These are phyloP conservation scores for Calephelis nemesis DNA, from an alignment of 1,140 invertebrate species.

Conservation along the genomic window DNA sequence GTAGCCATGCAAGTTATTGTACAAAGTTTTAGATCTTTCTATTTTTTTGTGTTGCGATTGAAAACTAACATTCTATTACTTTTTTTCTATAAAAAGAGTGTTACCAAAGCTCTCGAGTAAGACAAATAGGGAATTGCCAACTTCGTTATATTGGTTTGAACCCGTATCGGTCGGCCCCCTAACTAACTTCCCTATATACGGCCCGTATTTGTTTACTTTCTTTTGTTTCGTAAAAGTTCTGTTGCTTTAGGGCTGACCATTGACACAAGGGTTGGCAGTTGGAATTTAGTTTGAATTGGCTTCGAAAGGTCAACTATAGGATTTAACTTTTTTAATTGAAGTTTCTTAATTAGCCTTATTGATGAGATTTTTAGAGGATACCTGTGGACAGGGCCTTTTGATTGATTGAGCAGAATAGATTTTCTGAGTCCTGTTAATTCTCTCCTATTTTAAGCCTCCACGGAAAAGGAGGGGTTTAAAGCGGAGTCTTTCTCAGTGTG, in stretches of 20 bases:
- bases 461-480: too few relatives aligned
- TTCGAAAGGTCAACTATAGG: slow-evolving; percentile 6
- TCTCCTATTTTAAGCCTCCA: too few relatives aligned
- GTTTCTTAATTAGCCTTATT: background rate
- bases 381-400: too few relatives aligned
- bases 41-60: too few relatives aligned
- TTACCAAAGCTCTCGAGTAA: slow-evolving; percentile 16
- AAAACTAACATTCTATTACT: background rate
- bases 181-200: slow-evolving; percentile 30
- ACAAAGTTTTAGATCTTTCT: too few relatives aligned
- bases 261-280: slow-evolving; percentile 26
- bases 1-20: too few relatives aligned
- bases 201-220: slow-evolving; percentile 34
- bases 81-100: background rate
- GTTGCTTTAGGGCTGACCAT: slow-evolving; percentile 32
- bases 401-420: too few relatives aligned
- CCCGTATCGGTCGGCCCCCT: slow-evolving; percentile 32
- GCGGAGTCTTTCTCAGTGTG: too few relatives aligned
- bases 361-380: too few relatives aligned
- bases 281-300: background rate
- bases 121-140: slow-evolving; percentile 34
- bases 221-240: slow-evolving; percentile 30
- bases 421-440: too few relatives aligned
- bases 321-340: background rate
- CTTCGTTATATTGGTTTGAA: slow-evolving; percentile 30